Percentiles rank a stretch among this genome's conserved stretches.
These are phyloP conservation scores for Microctonus hyperodae DNA, from an alignment of 2,888 invertebrate species.

Conservation along the genomic window DNA sequence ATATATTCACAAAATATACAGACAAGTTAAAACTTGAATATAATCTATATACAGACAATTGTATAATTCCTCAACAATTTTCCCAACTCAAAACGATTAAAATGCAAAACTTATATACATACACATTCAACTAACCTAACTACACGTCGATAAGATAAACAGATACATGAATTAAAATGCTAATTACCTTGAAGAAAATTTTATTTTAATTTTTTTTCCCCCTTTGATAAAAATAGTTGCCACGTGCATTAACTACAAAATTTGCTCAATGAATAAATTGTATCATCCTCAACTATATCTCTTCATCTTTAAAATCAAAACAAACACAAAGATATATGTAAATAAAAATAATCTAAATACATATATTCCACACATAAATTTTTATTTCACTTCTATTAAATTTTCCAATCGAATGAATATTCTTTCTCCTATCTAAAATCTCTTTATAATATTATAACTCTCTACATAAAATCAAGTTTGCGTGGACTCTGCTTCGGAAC, in stretches of 20 bases:
- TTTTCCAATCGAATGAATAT: no score
- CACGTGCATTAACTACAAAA: neutral
- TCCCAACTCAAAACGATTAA: neutral
- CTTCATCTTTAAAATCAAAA: neutral
- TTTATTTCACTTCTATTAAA: no score
- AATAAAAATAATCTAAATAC: no score
- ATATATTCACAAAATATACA: neutral
- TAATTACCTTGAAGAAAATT: slow-evolving; percentile 4
- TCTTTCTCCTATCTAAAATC: no score
- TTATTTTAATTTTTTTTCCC: neutral
- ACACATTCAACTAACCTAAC: neutral
- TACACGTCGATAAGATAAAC: neutral
- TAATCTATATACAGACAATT: neutral
- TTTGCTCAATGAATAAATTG: neutral
- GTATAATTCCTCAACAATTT: neutral
- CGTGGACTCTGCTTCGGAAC: neutral
- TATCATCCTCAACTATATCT: neutral
- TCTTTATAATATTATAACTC: no score
- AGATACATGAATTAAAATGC: slow-evolving; percentile 11
- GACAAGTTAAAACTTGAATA: neutral
- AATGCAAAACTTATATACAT: slow-evolving; percentile 7
- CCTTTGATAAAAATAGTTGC: neutral
- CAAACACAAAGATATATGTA: no score
- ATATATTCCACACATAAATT: no score
- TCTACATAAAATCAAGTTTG: neutral